Base-by-base conservation (phyloP, 2,797 vertebrate species). In the Tadarida brasiliensis region DNA sequence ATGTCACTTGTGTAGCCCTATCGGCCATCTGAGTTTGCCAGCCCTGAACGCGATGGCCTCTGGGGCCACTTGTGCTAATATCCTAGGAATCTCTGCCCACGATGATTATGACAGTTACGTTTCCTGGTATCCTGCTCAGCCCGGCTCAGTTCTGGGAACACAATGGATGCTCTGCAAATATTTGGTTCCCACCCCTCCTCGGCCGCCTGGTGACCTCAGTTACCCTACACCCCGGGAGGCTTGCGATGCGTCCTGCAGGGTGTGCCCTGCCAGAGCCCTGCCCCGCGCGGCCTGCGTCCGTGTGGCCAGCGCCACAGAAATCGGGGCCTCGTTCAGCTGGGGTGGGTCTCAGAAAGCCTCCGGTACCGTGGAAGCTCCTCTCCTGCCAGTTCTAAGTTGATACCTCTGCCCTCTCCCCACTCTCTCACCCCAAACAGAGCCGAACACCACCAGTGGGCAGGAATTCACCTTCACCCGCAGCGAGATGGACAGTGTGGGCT, bases 181-280 rank as follows among this genome's bases (percentile, higher is more conserved):
- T 74, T 91, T 28, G 35, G 90, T 77, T 90, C 78, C 92, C 76
- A 51, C 63, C 87, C 96, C 70, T 96, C 92, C 90, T 83, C 0
- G 0, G 63, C 89, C 88, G 89, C 81, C 92, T 54, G 87, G 44
- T 96, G 97, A 97, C 96, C 96, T 97, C 54, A 24, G 83, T 87
- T 76, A 80, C 90, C 94, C 87, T 59, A 20, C 87, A 91, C 3
- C 65, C 78, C 12, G 0, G 78, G 74, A 82, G 73, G 68, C 70
- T n/a, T 5, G 68, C 65, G 59, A 47, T 7, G 33, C 2, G 7
- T 26, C 57, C 93, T 54, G 14, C 78, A 73, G 92, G 78, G 83
- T 44, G 61, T 49, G 44, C 44, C 95, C 81, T 82, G 49, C 57
- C 44, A 22, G 8, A 96, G 56, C 61, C 59, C 47, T 71, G 90